phyloP scores from a whole-genome alignment of 2,113 vertebrate species.

The Chlamydotis undulata region DNA sequence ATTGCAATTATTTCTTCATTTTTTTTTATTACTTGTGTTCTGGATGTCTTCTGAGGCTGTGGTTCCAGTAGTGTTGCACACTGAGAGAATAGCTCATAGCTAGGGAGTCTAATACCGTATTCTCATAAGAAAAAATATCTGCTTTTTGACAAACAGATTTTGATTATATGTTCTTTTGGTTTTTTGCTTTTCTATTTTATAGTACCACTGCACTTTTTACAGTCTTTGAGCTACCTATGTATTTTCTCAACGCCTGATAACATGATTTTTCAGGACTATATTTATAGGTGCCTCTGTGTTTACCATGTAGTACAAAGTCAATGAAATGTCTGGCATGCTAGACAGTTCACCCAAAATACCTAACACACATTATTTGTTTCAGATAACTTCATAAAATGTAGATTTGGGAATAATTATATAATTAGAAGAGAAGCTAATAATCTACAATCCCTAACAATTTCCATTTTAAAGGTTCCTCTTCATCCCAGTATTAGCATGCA shows the following conservation, averaged over 20 bases:
- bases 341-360: background rate
- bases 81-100: background rate
- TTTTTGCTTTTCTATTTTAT: background rate
- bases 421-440: background rate
- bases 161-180: background rate
- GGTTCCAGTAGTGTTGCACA: background rate
- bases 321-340: background rate
- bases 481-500: background rate
- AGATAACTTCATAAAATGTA: background rate
- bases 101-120: rapidly evolving
- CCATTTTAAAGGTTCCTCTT: background rate
- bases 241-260: background rate
- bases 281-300: background rate
- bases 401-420: background rate
- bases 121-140: background rate
- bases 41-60: background rate
- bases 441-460: background rate
- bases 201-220: background rate
- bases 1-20: background rate
- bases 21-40: background rate
- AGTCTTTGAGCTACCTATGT: background rate
- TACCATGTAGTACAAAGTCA: background rate
- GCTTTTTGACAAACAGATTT: background rate
- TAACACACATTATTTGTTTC: background rate
- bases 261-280: background rate